Percentiles rank a stretch among this genome's conserved stretches.
Conservation (phyloP, 2,113 vertebrate species). For the Petrocephalus microphthalmus region DNA sequence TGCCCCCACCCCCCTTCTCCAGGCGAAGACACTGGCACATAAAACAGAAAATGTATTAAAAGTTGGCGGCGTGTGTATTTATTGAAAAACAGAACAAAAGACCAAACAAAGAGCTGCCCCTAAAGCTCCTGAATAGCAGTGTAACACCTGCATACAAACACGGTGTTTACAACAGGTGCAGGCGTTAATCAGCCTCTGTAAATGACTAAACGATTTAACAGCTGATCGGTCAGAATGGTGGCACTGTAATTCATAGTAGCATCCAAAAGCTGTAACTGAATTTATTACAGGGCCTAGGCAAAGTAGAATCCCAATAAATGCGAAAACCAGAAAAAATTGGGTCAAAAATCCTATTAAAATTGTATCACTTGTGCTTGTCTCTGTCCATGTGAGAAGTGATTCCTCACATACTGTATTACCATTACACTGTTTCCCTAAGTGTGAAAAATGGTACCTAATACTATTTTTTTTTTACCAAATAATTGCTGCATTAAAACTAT, state of each 20-base stretch:
- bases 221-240: neutral
- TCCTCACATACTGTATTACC: neutral
- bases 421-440: neutral
- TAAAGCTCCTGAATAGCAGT: neutral
- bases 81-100: neutral
- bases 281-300: neutral
- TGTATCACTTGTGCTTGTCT: neutral
- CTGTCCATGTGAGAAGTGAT: neutral
- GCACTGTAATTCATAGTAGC: neutral
- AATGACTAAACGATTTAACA: slow-evolving; percentile 2
- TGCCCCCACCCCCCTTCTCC: neutral
- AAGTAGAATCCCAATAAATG: neutral
- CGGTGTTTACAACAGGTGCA: neutral
- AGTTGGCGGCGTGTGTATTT: neutral
- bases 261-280: neutral
- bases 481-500: neutral
- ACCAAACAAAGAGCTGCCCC: neutral
- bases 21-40: neutral
- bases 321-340: neutral
- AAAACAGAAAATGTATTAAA: neutral
- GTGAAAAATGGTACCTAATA: neutral
- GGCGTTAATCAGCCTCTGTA: neutral
- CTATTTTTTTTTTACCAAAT: neutral
- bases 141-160: neutral
- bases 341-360: neutral